phyloP scores from a whole-genome alignment of 2,888 invertebrate species.

The Seladonia tumulorum region DNA sequence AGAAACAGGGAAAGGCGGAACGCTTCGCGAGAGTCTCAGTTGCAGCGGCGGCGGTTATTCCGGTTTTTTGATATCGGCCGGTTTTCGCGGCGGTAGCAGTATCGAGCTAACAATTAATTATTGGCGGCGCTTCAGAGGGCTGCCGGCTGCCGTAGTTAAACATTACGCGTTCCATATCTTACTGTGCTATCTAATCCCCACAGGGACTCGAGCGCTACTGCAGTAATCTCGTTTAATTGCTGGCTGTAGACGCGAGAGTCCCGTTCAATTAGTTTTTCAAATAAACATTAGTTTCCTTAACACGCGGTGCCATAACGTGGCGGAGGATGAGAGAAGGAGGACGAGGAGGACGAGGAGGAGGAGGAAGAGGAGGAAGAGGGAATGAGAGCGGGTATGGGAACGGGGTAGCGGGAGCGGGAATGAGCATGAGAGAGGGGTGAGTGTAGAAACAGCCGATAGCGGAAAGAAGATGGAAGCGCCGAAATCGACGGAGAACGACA shows the following conservation, averaged over 20 bases:
- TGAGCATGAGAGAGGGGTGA: slow-evolving; percentile 37
- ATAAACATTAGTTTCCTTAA: slow-evolving; percentile 83
- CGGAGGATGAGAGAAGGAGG: slow-evolving; percentile 69
- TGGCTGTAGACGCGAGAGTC: slow-evolving; percentile 84
- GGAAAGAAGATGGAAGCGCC: slow-evolving; percentile 58
- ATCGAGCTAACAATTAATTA: slow-evolving; percentile 83
- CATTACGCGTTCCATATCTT: slow-evolving; percentile 84
- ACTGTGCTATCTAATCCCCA: slow-evolving; percentile 83
- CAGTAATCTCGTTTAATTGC: slow-evolving; percentile 84
- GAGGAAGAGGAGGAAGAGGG: slow-evolving; percentile 67
- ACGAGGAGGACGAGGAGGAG: slow-evolving; percentile 56
- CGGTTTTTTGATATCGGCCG: slow-evolving; percentile 72
- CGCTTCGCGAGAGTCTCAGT: slow-evolving; percentile 45
- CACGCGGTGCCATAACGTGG: slow-evolving; percentile 81
- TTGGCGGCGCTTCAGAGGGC: slow-evolving; percentile 80
- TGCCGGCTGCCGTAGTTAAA: slow-evolving; percentile 81
- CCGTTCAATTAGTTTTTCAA: slow-evolving; percentile 83
- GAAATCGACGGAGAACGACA: slow-evolving; percentile 50
- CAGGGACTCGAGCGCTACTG: slow-evolving; percentile 78
- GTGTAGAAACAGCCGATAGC: slow-evolving; percentile 46
- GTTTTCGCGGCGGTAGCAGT: slow-evolving; percentile 68
- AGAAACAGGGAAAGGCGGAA: slow-evolving; percentile 31
- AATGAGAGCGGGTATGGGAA: slow-evolving; percentile 57
- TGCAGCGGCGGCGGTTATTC: slow-evolving; percentile 62
- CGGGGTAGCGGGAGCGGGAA: slow-evolving; percentile 60